Percentiles rank a stretch among this genome's conserved stretches.
Evolutionary conservation across 1,140 invertebrate species (phyloP).

Genomic region (Microplitis demolitor): DNA sequence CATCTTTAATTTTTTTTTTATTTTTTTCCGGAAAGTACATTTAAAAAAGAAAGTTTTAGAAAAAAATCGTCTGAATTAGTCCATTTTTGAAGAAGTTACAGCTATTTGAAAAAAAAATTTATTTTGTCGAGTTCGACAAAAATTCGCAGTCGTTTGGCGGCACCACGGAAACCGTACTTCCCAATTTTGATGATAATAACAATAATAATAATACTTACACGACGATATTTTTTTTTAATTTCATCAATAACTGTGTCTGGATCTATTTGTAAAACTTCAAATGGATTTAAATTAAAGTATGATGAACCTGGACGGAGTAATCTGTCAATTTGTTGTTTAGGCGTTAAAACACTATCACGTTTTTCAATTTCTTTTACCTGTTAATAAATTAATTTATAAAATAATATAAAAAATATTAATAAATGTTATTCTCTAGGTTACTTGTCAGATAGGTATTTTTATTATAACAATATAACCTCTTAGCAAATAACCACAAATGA

Average conservation of each 20-base stretch:
- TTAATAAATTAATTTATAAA: conserved; percentile 29
- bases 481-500: conserved; percentile 6
- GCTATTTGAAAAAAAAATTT: too few species aligned
- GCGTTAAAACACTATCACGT: conserved; percentile 86
- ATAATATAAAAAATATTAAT: not conserved
- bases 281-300: conserved; percentile 96
- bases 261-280: conserved; percentile 94
- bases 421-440: not conserved
- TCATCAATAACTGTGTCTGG: conserved; percentile 86
- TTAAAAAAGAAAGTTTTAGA: too few species aligned
- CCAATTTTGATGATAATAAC: too few species aligned
- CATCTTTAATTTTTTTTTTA: too few species aligned
- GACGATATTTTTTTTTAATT: conserved; percentile 95
- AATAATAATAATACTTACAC: conserved; percentile 60
- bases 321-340: conserved; percentile 94
- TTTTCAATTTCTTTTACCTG: conserved; percentile 96
- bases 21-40: too few species aligned
- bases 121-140: too few species aligned
- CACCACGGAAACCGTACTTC: too few species aligned
- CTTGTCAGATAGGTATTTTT: too few species aligned
- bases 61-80: too few species aligned
- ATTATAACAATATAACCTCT: too few species aligned
- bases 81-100: too few species aligned
- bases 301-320: conserved; percentile 90
- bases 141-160: too few species aligned